A percentile compares a stretch with the other conserved stretches of the same genome.
These are phyloP conservation scores for Microhierax caerulescens DNA, from an alignment of 2,797 vertebrate species.

Conservation along the genomic window DNA sequence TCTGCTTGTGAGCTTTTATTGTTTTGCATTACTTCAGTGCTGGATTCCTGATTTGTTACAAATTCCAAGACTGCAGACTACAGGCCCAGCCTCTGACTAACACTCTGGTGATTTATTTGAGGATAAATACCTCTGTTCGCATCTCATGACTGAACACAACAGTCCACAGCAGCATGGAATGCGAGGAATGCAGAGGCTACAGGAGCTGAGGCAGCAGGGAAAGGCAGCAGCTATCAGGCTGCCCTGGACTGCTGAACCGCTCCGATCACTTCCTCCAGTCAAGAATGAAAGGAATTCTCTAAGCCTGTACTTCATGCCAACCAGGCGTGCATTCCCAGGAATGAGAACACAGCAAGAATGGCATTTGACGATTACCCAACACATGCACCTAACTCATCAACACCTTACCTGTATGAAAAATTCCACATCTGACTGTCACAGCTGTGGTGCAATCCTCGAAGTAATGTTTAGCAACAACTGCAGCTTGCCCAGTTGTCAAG, in stretches of 20 bases:
- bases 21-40: conserved; percentile 71
- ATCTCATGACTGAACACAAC: conserved; percentile 81
- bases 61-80: conserved; percentile 77
- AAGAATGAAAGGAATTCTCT: conserved; percentile 74
- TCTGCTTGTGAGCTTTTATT: conserved; percentile 51
- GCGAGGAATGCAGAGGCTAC: conserved; percentile 73
- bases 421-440: neutral
- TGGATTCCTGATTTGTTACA: conserved; percentile 75
- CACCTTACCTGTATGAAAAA: conserved; percentile 36
- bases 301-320: conserved; percentile 57
- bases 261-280: conserved; percentile 64
- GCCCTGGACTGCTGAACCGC: conserved; percentile 48
- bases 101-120: conserved; percentile 78
- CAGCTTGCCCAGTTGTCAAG: conserved; percentile 17
- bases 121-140: conserved; percentile 83
- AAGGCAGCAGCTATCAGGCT: conserved; percentile 49
- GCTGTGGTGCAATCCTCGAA: neutral
- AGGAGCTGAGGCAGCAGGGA: conserved; percentile 72
- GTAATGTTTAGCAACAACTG: conserved; percentile 6
- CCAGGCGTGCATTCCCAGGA: conserved; percentile 28
- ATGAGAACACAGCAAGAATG: neutral
- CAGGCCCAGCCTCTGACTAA: conserved; percentile 79
- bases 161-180: conserved; percentile 73
- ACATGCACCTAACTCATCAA: neutral
- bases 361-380: conserved; percentile 3